A percentile compares a stretch with the other conserved stretches of the same genome.
Evolutionary conservation across 64 coral and sea anemone genomes (phyloP).

Genomic region (Montipora efflorescens): DNA sequence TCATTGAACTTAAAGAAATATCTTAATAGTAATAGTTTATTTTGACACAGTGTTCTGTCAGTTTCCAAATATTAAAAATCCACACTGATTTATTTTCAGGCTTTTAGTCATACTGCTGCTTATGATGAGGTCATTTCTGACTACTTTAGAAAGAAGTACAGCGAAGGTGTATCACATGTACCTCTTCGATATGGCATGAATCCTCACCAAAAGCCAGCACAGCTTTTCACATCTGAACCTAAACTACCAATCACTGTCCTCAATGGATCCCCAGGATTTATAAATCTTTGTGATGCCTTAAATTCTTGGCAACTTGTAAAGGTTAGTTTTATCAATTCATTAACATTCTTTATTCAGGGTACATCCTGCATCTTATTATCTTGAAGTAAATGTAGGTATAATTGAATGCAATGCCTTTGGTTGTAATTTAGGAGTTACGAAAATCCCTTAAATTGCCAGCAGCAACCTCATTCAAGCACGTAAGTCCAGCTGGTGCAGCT

Average conservation of each 20-base stretch:
- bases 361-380: too few species aligned
- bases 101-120: conserved; percentile 92
- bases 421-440: conserved; percentile 77
- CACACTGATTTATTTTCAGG: conserved; percentile 15
- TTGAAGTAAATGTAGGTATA: too few species aligned
- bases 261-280: conserved; percentile 97
- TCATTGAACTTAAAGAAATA: too few species aligned
- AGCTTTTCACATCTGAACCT: conserved; percentile 82
- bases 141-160: conserved; percentile 96
- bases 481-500: conserved; percentile 96
- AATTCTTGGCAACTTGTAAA: conserved; percentile 97
- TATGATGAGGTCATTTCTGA: conserved; percentile 97
- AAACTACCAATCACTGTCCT: conserved; percentile 90
- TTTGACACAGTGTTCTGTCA: not conserved
- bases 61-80: not conserved
- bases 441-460: conserved; percentile 85
- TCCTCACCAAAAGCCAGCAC: conserved; percentile 96
- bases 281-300: conserved; percentile 98
- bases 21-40: too few species aligned
- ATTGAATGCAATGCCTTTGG: not conserved
- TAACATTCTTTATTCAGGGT: too few species aligned
- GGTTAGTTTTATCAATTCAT: conserved; percentile 27
- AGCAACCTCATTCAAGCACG: conserved; percentile 98
- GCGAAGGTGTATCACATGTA: conserved; percentile 85
- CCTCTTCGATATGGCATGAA: conserved; percentile 97